Evolutionary conservation across 2,113 vertebrate species (phyloP).

Genomic region (Beaufortia kweichowensis): DNA sequence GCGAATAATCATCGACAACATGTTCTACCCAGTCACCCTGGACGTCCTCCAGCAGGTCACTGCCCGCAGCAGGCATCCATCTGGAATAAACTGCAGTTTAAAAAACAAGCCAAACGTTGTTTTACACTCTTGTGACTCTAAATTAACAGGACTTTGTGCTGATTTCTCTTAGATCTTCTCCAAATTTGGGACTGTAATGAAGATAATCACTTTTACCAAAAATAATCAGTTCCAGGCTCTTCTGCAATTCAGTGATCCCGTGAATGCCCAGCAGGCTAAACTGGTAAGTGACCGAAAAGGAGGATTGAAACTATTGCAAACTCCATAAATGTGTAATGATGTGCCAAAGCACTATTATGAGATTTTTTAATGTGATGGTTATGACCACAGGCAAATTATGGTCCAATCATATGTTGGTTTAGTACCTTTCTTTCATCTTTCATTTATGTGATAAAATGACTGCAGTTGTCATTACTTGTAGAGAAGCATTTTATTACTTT

Average conservation of each 20-base stretch:
- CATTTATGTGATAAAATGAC: constrained; percentile 30
- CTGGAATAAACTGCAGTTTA: constrained; percentile 11
- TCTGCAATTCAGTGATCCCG: constrained; percentile 94
- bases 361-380: constrained; percentile 36
- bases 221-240: constrained; percentile 99
- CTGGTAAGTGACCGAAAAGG: constrained; percentile 77
- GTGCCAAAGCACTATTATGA: constrained; percentile 38
- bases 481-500: constrained; percentile 31
- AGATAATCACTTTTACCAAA: constrained; percentile 99
- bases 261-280: constrained; percentile 97
- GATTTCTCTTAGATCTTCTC: constrained; percentile 86
- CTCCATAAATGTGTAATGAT: constrained; percentile 36
- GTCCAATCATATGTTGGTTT: constrained; percentile 37
- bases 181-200: constrained; percentile 97
- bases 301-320: constrained; percentile 13
- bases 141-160: constrained; percentile 10
- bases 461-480: constrained; percentile 36
- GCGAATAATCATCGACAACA: constrained; percentile 98
- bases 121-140: constrained; percentile 11
- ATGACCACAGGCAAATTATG: constrained; percentile 39
- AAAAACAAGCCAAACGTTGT: constrained; percentile 15
- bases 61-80: not conserved
- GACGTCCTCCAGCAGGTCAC: constrained; percentile 97
- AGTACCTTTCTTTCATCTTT: constrained; percentile 31
- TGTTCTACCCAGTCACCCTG: constrained; percentile 98